A percentile compares a stretch with the other conserved stretches of the same genome.
Conservation (phyloP, 2,888 invertebrate species). For the Cosmia pyralina region DNA sequence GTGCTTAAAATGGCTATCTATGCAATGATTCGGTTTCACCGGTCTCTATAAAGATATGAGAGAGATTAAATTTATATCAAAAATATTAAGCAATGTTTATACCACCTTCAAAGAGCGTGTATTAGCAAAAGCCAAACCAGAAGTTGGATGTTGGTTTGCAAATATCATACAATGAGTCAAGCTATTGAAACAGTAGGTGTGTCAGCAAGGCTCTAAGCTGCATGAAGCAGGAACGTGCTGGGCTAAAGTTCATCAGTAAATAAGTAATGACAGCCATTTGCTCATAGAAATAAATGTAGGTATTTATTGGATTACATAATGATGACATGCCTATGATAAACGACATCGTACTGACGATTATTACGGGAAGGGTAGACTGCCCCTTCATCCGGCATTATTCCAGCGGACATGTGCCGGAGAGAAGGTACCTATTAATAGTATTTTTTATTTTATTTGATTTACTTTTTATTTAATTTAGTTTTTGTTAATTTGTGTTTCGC, state of each 20-base stretch:
- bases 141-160: conserved; percentile 15
- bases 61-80: no score
- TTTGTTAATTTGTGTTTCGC: no score
- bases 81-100: conserved; percentile 7
- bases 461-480: no score
- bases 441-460: no score
- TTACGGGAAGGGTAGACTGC: no score
- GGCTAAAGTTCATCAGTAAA: conserved; percentile 51
- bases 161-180: conserved; percentile 52
- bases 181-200: conserved; percentile 48
- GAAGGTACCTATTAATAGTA: no score
- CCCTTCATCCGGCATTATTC: no score
- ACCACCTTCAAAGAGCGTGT: neutral
- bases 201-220: conserved; percentile 40
- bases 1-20: no score
- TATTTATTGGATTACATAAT: conserved; percentile 25
- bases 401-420: no score
- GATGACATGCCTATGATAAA: no score
- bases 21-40: neutral
- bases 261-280: conserved; percentile 50
- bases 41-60: neutral
- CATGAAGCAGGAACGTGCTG: conserved; percentile 49
- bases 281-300: conserved; percentile 4
- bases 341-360: no score
- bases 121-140: conserved; percentile 28